A percentile compares a stretch with the other conserved stretches of the same genome.
Evolutionary conservation across 2,113 vertebrate species (phyloP).

Genomic region (Struthidea cinerea): DNA sequence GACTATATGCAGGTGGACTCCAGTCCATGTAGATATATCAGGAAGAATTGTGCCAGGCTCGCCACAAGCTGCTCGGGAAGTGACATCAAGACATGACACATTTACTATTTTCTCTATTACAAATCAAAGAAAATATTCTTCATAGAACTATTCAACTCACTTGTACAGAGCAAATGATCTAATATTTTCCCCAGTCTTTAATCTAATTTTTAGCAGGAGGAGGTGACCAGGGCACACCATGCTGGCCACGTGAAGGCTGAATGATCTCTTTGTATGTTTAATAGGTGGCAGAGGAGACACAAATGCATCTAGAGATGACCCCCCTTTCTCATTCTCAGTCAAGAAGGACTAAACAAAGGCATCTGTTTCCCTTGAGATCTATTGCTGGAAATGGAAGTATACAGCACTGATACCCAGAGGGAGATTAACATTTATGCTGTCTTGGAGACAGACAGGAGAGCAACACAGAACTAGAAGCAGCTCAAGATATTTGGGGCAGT

Average conservation of each 20-base stretch:
- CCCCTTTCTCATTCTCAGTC: background rate
- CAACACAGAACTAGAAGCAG: background rate
- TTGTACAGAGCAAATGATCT: background rate
- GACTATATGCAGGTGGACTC: background rate
- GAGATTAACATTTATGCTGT: background rate
- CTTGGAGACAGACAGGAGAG: background rate
- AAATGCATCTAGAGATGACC: background rate
- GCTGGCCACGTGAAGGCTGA: background rate
- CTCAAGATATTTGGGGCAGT: background rate
- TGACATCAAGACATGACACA: background rate
- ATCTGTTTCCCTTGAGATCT: background rate
- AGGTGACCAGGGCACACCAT: background rate
- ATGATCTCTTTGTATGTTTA: background rate
- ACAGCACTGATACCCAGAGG: background rate
- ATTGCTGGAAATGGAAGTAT: background rate
- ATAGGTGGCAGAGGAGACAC: background rate
- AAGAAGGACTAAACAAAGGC: background rate
- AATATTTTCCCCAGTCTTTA: background rate
- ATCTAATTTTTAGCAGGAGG: background rate
- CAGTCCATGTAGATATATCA: background rate
- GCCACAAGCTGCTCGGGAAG: background rate
- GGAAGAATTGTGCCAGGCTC: background rate
- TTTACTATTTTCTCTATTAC: background rate
- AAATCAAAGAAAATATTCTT: background rate
- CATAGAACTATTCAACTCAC: background rate